phyloP scores from a whole-genome alignment of 2,888 invertebrate species.

The Sarcophaga carnaria region DNA sequence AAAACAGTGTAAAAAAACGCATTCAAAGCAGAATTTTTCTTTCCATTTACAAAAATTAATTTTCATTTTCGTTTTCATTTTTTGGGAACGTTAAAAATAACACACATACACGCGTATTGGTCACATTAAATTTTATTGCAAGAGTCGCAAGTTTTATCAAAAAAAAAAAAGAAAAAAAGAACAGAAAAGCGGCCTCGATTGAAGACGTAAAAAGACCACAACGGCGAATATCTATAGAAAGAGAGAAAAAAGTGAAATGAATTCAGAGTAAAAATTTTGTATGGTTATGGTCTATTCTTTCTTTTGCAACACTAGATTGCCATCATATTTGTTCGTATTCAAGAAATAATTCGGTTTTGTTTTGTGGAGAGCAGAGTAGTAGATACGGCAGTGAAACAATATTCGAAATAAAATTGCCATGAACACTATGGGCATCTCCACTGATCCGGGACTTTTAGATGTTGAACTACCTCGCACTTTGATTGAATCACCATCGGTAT shows the following conservation, averaged over 20 bases:
- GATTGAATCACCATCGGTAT: slow-evolving; percentile 79
- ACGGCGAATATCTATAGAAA: not conserved
- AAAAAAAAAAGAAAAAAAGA: no score
- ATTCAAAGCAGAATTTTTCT: slow-evolving; percentile 27
- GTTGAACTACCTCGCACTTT: slow-evolving; percentile 78
- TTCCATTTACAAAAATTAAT: slow-evolving; percentile 10
- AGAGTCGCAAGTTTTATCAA: slow-evolving; percentile 26
- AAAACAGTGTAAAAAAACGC: slow-evolving; percentile 31
- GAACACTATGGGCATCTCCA: slow-evolving; percentile 78
- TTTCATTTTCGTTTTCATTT: slow-evolving; percentile 6
- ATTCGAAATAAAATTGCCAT: slow-evolving; percentile 57
- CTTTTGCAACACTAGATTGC: not conserved
- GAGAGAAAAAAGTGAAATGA: no score
- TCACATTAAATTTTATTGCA: slow-evolving; percentile 32
- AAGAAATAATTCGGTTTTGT: slow-evolving; percentile 14
- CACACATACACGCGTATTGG: slow-evolving; percentile 1
- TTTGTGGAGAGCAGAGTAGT: not conserved
- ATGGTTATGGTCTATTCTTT: slow-evolving; percentile 43
- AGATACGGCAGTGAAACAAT: not conserved
- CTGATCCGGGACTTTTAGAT: slow-evolving; percentile 79
- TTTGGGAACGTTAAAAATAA: slow-evolving; percentile 7
- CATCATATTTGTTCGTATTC: not conserved
- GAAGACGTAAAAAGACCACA: not conserved
- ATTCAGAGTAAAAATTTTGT: not conserved
- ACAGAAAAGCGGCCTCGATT: slow-evolving; percentile 25